phyloP scores from a whole-genome alignment of 1,140 invertebrate species.

The Phymastichus coffea region DNA sequence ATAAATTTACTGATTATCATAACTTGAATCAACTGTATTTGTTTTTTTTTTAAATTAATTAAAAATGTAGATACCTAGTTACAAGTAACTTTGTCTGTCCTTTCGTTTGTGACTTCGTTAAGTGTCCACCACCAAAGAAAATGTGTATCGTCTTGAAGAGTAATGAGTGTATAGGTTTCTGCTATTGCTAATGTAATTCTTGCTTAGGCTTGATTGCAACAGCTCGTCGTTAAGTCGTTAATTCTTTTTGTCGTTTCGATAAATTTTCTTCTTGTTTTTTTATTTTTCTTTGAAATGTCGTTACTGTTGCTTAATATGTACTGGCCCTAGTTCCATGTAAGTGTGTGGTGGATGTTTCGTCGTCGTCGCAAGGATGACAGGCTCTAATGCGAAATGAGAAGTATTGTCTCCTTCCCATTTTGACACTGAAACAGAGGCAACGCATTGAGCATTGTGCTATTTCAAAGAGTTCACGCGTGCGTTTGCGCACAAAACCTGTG shows the following conservation, averaged over 20 bases:
- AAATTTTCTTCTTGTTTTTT: no score
- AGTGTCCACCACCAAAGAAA: slow-evolving; percentile 25
- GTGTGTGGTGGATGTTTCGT: slow-evolving; percentile 38
- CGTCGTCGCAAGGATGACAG: slow-evolving; percentile 53
- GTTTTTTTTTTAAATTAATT: no score
- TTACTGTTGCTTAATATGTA: slow-evolving; percentile 37
- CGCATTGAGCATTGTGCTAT: no score
- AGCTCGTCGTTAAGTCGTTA: slow-evolving; percentile 33
- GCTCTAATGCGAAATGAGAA: slow-evolving; percentile 54
- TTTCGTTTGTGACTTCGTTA: slow-evolving; percentile 11
- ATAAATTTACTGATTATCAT: no score
- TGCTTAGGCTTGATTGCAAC: slow-evolving; percentile 22
- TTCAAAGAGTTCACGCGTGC: no score
- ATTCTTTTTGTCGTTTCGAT: no score
- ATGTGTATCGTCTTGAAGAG: not conserved
- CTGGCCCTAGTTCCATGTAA: slow-evolving; percentile 35
- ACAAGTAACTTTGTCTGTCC: slow-evolving; percentile 20
- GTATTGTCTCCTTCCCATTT: slow-evolving; percentile 56
- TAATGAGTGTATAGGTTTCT: no score
- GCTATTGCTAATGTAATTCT: slow-evolving; percentile 20
- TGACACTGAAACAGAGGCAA: slow-evolving; percentile 46
- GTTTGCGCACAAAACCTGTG: not conserved
- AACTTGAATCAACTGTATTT: no score
- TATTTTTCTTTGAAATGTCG: no score
- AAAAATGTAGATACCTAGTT: slow-evolving; percentile 11